Percentiles rank a stretch among this genome's conserved stretches.
phyloP scores from a whole-genome alignment of 2,113 vertebrate species.

The Pachyramphus minor region DNA sequence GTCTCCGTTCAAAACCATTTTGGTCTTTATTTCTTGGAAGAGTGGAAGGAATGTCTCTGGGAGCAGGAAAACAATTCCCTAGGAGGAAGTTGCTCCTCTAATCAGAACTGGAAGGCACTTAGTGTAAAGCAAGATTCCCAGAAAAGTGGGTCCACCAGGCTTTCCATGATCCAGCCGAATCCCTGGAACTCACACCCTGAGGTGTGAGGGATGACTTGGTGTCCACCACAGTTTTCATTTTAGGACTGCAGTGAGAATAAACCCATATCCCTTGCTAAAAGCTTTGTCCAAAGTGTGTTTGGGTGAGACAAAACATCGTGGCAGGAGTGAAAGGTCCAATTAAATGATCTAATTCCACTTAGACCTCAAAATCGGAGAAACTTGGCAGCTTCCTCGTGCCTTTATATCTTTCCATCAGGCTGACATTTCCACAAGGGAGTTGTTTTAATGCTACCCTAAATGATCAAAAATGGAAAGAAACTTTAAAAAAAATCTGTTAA shows the following conservation, averaged over 20 bases:
- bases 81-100: background rate
- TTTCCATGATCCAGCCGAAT: background rate
- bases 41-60: background rate
- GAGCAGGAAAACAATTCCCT: background rate
- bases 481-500: fast-evolving
- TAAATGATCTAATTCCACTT: background rate
- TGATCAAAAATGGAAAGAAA: background rate
- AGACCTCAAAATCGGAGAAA: background rate
- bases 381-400: background rate
- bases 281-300: background rate
- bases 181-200: background rate
- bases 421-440: background rate
- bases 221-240: background rate
- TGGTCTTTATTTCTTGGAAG: background rate
- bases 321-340: background rate
- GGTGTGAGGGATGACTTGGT: background rate
- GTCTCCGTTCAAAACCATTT: background rate
- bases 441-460: background rate
- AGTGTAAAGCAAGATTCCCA: background rate
- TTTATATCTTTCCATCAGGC: fast-evolving
- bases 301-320: background rate
- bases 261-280: background rate
- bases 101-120: background rate
- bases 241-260: background rate
- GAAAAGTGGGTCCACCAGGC: background rate